Evolutionary conservation across 30 jellyfish, hydroid and myxozoan species (phyloP), one percentile per base, ranked within the genome.

Genomic region (Aurelia sp.): DNA sequence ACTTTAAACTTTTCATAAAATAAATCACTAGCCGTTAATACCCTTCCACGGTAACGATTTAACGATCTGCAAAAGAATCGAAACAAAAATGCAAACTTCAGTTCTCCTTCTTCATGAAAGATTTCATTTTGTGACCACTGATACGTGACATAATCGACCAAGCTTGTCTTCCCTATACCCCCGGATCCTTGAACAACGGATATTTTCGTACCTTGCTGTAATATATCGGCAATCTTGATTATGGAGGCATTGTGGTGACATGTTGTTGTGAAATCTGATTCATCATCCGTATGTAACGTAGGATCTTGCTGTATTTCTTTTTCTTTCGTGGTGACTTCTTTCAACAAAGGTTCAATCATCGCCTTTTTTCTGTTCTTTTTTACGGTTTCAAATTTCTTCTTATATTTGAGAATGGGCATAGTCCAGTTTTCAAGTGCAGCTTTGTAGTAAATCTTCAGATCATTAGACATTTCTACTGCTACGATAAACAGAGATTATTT

Each of bases 161-260:
- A n/a, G 10, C 68, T 59, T n/a, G 68, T 59, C 68, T 59, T 59
- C 33, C 68, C 68, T 21, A 59, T 59, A 12, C 68, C 68, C 13
- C 24, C 68, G 13, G 33, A 17, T 59, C 68, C 68, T 17, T 59
- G 68, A 17, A 59, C 24, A 7, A 59, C 68, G 33, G 68, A 17
- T 21, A 59, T 3, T 59, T 59, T 59, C 12, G 68, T 17, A 21
- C 68, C 33, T 21, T n/a, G 11, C 33, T 59, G 33, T n/a, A 59
- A 21, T 59, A 59, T 12, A 11, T 59, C 68, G 22, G 12, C 1
- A 6, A 59, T 59, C 24, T 59, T 59, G 68, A 59, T 59, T 6
- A 21, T 17, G n/a, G n/a, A n/a, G n/a, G n/a, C n/a, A n/a, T n/a
- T n/a, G n/a, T n/a, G n/a, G n/a, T n/a, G n/a, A n/a, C n/a, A n/a